phyloP scores from a whole-genome alignment of 2,113 vertebrate species.

The Mormyrus iriodes region DNA sequence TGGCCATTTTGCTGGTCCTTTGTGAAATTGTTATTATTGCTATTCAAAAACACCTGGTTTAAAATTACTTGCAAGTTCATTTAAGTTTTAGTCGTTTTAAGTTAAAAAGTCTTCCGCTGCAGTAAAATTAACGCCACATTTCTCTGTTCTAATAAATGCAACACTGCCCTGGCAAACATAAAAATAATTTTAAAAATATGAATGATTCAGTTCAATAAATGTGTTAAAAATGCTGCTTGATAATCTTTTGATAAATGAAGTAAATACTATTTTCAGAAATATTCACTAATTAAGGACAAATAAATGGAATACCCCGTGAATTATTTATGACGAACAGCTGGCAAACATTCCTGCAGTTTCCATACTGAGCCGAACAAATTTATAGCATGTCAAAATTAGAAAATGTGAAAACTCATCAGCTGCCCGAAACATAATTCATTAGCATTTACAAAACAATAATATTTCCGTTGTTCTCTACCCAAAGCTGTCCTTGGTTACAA shows the following conservation, averaged over 20 bases:
- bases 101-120: neutral
- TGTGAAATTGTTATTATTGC: neutral
- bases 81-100: neutral
- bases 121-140: neutral
- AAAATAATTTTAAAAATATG: neutral
- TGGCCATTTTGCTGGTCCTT: neutral
- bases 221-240: conserved; percentile 22
- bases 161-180: conserved; percentile 1
- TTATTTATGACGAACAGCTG: conserved; percentile 4
- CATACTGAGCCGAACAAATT: conserved; percentile 9
- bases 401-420: conserved; percentile 14
- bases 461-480: neutral
- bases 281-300: conserved; percentile 22
- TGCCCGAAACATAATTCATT: neutral
- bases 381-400: conserved; percentile 11
- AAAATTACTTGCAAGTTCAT: neutral
- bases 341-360: neutral
- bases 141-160: neutral
- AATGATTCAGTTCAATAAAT: conserved; percentile 8
- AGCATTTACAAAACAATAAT: neutral
- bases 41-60: neutral
- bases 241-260: conserved; percentile 17
- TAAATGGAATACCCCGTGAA: conserved; percentile 10
- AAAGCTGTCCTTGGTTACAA: neutral
- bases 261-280: conserved; percentile 4